Evolutionary conservation across 2,888 invertebrate genomes (phyloP), one percentile per base, ranked within the genome.

Genomic region (Brachypterus glaber): DNA sequence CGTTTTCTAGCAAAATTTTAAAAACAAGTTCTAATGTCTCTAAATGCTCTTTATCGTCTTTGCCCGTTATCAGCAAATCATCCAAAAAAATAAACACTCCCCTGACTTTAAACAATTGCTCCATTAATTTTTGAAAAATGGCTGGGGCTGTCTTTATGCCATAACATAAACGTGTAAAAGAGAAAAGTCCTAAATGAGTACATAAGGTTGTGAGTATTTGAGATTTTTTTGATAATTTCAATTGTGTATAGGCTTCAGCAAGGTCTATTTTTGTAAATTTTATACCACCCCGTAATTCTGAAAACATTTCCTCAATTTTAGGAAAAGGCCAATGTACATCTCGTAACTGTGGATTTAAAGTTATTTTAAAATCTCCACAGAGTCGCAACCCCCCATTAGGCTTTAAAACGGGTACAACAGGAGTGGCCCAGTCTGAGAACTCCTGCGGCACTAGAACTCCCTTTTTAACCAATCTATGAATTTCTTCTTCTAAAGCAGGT

Each of bases 241-340:
- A 29, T 8, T 29, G 29, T 13, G 5, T n/a, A 29, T 29, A 29
- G 5, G 29, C 29, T 8, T 29, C n/a, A 8, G 5, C 7, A 8
- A 29, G n/a, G 13, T 29, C 29, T n/a, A 29, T 29, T 29, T 29
- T 29, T 29, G 11, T 8, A 29, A 29, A 29, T 11, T 5, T 8
- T 11, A 11, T 29, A 29, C 29, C 29, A 11, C 29, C 29, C n/a
- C 7, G 7, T 11, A 29, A 8, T 5, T 29, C n/a, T 29, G 29
- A 29, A 29, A 29, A 29, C n/a, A 29, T 8, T 11, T 29, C 29
- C 7, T 29, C 29, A 29, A 29, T 29, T 29, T 5, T 29, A 11
- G 29, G 29, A 5, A 29, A 29, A 5, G 21, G 21, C 7, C 9
- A 9, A 7, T 21, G 7, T 5, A 7, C 21, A 21, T 7, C 9